Conservation (phyloP, 1,140 invertebrate species). For the Antheraea mylitta region DNA sequence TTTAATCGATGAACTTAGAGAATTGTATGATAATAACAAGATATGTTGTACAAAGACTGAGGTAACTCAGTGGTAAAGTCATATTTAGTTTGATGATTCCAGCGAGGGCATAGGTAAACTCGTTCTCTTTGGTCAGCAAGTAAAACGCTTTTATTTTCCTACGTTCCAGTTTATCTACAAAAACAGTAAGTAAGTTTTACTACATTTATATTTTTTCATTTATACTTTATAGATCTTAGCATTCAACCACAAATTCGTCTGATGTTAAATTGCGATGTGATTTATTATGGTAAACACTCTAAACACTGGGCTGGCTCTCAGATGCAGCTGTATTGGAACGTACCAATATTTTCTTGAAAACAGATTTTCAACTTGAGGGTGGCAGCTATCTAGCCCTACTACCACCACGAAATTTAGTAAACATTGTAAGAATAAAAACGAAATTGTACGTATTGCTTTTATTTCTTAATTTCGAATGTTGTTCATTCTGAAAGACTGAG, state of each 20-base stretch:
- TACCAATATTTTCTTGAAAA: too few relatives aligned
- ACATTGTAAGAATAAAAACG: too few relatives aligned
- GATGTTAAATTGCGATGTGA: too few relatives aligned
- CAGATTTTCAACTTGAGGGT: too few relatives aligned
- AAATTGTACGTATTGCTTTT: neutral
- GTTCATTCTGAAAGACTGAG: too few relatives aligned
- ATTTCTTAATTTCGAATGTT: neutral
- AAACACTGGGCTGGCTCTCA: too few relatives aligned
- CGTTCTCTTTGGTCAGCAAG: constrained; percentile 44
- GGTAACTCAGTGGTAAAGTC: constrained; percentile 54
- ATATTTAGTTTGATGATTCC: constrained; percentile 50
- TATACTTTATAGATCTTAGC: too few relatives aligned
- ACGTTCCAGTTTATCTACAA: constrained; percentile 49
- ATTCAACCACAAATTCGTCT: too few relatives aligned
- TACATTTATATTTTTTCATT: neutral
- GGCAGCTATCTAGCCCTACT: too few relatives aligned
- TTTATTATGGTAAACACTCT: too few relatives aligned
- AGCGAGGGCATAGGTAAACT: constrained; percentile 48
- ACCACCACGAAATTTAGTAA: too few relatives aligned
- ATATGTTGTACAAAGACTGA: constrained; percentile 54
- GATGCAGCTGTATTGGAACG: too few relatives aligned
- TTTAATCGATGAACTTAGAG: constrained; percentile 56
- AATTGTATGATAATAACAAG: constrained; percentile 60
- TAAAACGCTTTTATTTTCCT: constrained; percentile 55
- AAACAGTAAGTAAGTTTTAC: constrained; percentile 11